phyloP scores from a whole-genome alignment of 1,140 invertebrate species.

The Calosoma granatense region DNA sequence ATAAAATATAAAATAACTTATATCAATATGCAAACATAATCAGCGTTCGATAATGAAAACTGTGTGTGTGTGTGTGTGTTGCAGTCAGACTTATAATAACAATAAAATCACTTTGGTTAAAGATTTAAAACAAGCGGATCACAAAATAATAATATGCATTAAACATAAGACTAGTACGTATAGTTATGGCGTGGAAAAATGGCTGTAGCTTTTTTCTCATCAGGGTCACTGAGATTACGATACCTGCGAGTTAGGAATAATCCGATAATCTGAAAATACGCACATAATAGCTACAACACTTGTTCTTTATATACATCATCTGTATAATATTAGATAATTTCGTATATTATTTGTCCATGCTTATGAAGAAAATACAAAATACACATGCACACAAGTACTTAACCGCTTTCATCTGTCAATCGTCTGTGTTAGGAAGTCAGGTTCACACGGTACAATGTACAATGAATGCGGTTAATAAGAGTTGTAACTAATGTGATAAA shows the following conservation, averaged over 20 bases:
- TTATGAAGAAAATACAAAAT: not conserved
- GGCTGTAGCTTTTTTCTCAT: slow-evolving; percentile 53
- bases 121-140: too few relatives aligned
- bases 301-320: not conserved
- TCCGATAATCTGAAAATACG: slow-evolving; percentile 58
- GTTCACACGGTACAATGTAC: too few relatives aligned
- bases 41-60: too few relatives aligned
- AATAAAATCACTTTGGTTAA: slow-evolving; percentile 11
- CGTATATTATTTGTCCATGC: not conserved
- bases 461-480: too few relatives aligned
- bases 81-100: too few relatives aligned
- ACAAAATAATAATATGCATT: too few relatives aligned
- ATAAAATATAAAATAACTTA: too few relatives aligned
- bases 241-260: slow-evolving; percentile 62
- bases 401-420: too few relatives aligned
- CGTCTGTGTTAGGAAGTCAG: too few relatives aligned
- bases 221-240: slow-evolving; percentile 61
- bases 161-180: slow-evolving; percentile 34
- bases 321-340: slow-evolving; percentile 9
- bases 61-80: too few relatives aligned
- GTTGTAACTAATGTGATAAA: too few relatives aligned
- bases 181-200: slow-evolving; percentile 57
- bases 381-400: not conserved
- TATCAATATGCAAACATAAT: too few relatives aligned
- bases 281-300: not conserved